A percentile compares a stretch with the other conserved stretches of the same genome.
Conservation (phyloP, 2,888 invertebrate genomes). For the Pilophorus perplexus region DNA sequence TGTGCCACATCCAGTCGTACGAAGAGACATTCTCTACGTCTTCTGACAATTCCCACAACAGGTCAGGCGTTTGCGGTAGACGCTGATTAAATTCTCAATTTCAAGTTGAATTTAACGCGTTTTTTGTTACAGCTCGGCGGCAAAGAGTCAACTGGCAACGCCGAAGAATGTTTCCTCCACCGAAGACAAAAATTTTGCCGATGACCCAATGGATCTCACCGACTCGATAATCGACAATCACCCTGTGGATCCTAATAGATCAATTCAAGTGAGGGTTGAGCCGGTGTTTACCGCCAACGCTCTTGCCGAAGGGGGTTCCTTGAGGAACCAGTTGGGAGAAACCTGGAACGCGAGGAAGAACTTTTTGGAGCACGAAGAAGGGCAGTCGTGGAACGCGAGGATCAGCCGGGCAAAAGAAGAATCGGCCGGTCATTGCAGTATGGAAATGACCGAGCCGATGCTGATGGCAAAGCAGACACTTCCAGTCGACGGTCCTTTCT, state of each 20-base stretch:
- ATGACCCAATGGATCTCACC: slow-evolving; percentile 26
- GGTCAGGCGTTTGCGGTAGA: too few relatives aligned
- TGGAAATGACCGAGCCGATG: slow-evolving; percentile 27
- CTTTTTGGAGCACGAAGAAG: not conserved
- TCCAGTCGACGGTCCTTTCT: not conserved
- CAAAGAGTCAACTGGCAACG: slow-evolving; percentile 1
- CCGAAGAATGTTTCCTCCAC: not conserved
- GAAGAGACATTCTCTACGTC: slow-evolving; percentile 47
- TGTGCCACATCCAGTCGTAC: slow-evolving; percentile 47
- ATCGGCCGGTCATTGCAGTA: slow-evolving; percentile 15
- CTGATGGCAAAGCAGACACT: not conserved
- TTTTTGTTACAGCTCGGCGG: not conserved
- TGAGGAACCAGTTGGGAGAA: not conserved
- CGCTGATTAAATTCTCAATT: too few relatives aligned
- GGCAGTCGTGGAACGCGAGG: too few relatives aligned
- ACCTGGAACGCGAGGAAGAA: too few relatives aligned
- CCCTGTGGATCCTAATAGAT: not conserved
- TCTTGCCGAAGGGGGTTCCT: not conserved
- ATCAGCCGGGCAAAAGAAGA: not conserved
- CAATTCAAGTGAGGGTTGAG: not conserved
- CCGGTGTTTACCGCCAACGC: slow-evolving; percentile 1
- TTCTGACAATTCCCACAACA: slow-evolving; percentile 43
- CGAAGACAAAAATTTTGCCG: slow-evolving; percentile 13
- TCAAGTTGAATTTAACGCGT: not conserved
- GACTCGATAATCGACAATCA: slow-evolving; percentile 10